Conservation (phyloP, 2,888 invertebrate species). For the Eilema caniola region DNA sequence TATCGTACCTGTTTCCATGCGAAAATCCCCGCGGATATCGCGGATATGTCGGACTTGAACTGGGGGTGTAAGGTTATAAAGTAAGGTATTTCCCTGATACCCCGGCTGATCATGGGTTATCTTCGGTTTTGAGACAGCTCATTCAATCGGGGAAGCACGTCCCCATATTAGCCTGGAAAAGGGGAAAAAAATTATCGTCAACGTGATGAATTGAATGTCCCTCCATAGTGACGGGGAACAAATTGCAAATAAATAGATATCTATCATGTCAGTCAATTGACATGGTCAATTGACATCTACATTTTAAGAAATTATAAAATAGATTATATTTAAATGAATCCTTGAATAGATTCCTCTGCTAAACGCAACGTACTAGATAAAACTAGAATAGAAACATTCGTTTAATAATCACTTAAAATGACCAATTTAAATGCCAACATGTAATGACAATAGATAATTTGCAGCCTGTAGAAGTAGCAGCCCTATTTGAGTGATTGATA, state of each 20-base stretch:
- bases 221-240: not conserved
- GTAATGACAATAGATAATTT: conserved; percentile 16
- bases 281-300: not conserved
- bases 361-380: not conserved
- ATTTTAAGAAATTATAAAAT: conserved; percentile 4
- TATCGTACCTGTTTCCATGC: not conserved
- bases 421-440: conserved; percentile 9
- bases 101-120: too few relatives aligned
- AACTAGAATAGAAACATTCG: not conserved
- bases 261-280: not conserved
- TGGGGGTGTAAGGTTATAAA: too few relatives aligned
- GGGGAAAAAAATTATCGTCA: not conserved
- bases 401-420: not conserved
- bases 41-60: too few relatives aligned
- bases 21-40: too few relatives aligned
- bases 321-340: not conserved
- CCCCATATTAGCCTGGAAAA: not conserved
- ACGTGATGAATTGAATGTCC: not conserved
- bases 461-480: not conserved
- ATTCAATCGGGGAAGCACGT: too few relatives aligned
- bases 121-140: too few relatives aligned
- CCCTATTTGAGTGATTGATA: not conserved
- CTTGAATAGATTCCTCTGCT: not conserved
- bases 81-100: too few relatives aligned
- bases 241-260: not conserved